phyloP scores from a whole-genome alignment of 2,888 invertebrate genomes.

The Drosophila subsilvestris region DNA sequence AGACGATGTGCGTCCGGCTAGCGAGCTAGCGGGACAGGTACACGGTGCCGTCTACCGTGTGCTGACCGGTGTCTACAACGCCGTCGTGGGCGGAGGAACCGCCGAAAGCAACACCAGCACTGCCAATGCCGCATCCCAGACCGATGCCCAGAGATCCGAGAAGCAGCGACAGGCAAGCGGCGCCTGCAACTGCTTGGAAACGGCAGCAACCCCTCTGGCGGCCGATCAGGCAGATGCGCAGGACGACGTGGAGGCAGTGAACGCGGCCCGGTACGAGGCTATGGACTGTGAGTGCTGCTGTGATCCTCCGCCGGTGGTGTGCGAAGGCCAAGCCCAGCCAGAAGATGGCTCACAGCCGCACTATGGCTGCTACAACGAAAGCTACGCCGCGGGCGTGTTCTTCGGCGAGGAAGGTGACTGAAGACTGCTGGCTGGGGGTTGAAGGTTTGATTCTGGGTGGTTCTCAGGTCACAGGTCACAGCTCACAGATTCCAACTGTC shows the following conservation, averaged over 20 bases:
- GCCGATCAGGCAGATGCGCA: slow-evolving; percentile 22
- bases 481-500: no score
- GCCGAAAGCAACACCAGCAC: not conserved
- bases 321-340: not conserved
- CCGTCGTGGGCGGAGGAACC: slow-evolving; percentile 42
- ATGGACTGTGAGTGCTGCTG: slow-evolving; percentile 40
- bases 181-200: not conserved
- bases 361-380: slow-evolving; percentile 48
- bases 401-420: not conserved
- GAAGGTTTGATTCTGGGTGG: no score
- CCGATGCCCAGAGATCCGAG: not conserved
- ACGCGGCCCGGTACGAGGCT: not conserved
- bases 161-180: slow-evolving; percentile 5
- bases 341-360: not conserved
- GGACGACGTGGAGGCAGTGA: slow-evolving; percentile 25
- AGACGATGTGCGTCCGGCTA: slow-evolving; percentile 45
- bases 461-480: no score
- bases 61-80: slow-evolving; percentile 45
- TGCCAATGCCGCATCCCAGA: not conserved
- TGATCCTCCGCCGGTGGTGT: slow-evolving; percentile 1
- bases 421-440: no score
- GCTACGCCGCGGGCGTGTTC: slow-evolving; percentile 47
- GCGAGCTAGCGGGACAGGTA: slow-evolving; percentile 51
- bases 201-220: not conserved
- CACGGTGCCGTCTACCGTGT: slow-evolving; percentile 59